Conservation (phyloP, 2,113 vertebrate species). For the Ameiurus melas region DNA sequence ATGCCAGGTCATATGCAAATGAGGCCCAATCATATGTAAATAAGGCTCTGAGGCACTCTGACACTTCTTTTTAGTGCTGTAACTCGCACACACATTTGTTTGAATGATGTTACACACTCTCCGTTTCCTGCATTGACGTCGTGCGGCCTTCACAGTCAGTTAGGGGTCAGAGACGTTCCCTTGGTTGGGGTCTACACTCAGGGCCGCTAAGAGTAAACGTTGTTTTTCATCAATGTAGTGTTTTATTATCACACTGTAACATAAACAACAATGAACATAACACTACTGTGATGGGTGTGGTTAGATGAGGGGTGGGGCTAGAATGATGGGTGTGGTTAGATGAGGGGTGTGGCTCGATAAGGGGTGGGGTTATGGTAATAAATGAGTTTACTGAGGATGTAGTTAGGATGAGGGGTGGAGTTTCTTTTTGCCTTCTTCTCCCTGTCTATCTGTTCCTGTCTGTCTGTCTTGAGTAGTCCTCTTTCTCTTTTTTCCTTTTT, state of each 20-base stretch:
- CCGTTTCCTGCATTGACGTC: background rate
- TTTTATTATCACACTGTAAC: background rate
- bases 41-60: background rate
- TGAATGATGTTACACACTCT: conserved; percentile 13
- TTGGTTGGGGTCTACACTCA: background rate
- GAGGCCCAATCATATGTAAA: conserved; percentile 4
- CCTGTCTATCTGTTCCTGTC: background rate
- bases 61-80: background rate
- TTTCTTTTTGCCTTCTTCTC: background rate
- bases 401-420: background rate
- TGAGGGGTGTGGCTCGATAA: too few relatives aligned
- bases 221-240: too few relatives aligned
- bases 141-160: background rate
- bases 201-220: background rate
- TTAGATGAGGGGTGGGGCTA: background rate
- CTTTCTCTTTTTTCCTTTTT: background rate
- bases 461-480: background rate
- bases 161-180: background rate
- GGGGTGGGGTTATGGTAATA: background rate
- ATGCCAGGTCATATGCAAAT: conserved; percentile 7
- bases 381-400: background rate
- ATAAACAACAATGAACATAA: background rate
- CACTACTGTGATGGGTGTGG: background rate
- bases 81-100: background rate
- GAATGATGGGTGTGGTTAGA: background rate